phyloP scores from a whole-genome alignment of 2,113 vertebrate species.

The Numida meleagris region DNA sequence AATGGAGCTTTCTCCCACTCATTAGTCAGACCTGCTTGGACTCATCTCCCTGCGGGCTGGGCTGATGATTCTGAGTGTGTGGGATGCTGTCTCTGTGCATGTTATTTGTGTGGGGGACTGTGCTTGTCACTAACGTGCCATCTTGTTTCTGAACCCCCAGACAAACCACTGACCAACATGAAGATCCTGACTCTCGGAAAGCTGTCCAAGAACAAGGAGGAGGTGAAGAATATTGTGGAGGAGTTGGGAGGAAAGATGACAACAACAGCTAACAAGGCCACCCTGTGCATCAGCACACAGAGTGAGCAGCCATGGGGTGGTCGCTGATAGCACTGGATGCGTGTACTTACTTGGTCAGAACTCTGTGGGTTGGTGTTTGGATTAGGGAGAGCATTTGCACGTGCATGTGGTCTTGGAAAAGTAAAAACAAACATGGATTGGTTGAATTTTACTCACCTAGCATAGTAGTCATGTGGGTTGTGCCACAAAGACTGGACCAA shows the following conservation, averaged over 20 bases:
- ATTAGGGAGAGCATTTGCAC: not conserved
- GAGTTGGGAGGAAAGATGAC: conserved; percentile 92
- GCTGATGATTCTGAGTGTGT: not conserved
- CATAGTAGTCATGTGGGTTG: accelerated
- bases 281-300: conserved; percentile 90
- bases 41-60: not conserved
- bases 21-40: not conserved
- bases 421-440: not conserved
- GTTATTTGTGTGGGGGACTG: not conserved
- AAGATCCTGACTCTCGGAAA: conserved; percentile 91
- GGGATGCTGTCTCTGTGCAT: not conserved
- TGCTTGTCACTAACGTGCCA: not conserved
- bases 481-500: not conserved
- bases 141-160: conserved; percentile 66
- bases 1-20: not conserved
- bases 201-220: conserved; percentile 91
- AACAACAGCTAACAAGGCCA: conserved; percentile 84
- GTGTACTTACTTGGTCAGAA: not conserved
- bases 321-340: not conserved
- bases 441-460: not conserved
- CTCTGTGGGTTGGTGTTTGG: conserved; percentile 6
- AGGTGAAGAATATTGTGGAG: conserved; percentile 86
- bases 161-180: conserved; percentile 90
- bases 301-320: conserved; percentile 78
- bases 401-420: not conserved